Base-by-base conservation (phyloP, 1,140 invertebrate species). In the Drosophila saltans region DNA sequence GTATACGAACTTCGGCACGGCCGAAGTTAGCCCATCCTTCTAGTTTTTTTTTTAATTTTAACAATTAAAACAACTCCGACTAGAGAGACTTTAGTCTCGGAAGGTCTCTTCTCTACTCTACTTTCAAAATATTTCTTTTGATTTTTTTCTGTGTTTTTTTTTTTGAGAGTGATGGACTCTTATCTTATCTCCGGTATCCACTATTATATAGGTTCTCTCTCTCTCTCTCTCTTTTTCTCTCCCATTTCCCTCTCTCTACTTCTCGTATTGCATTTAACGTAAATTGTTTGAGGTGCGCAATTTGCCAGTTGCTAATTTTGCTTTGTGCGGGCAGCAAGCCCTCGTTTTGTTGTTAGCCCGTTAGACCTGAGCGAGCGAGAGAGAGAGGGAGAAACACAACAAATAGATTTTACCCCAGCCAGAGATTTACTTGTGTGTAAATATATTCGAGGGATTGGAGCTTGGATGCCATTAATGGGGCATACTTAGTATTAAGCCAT, bases 251-350 rank as follows among this genome's bases (percentile, higher is more conserved):
- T 8, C 8, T 60, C 21, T 26, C 36, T 36, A 36, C 0, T 21
- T 10, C 40, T 60, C 30, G 11, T 28, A 48, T 5, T 24, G 60
- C 43, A 58, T 52, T 52, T 52, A 26, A 52, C 21, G 21, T 52
- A 24, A 52, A 52, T 52, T 52, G 45, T 52, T 10, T 48, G 72
- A 61, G 74, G 74, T 56, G 72, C 65, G 66, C 74, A 76, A 76
- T 76, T 76, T 65, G 74, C 30, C 74, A 77, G 74, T 77, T 75
- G 60, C 74, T 60, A 60, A 75, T 70, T 77, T 70, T 67, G 56
- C 74, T 60, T 77, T 77, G 60, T 70, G 74, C 66, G 24, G 66
- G 73, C 55, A 76, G 24, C 66, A 64, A 43, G 55, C 39, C 66
- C 41, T 71, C 52, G 58, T 21, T 52, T 7, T 48, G 16, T 36